Evolutionary conservation across 1,140 invertebrate genomes (phyloP), one percentile per base, ranked within the genome.

Genomic region (Psix sp.): DNA sequence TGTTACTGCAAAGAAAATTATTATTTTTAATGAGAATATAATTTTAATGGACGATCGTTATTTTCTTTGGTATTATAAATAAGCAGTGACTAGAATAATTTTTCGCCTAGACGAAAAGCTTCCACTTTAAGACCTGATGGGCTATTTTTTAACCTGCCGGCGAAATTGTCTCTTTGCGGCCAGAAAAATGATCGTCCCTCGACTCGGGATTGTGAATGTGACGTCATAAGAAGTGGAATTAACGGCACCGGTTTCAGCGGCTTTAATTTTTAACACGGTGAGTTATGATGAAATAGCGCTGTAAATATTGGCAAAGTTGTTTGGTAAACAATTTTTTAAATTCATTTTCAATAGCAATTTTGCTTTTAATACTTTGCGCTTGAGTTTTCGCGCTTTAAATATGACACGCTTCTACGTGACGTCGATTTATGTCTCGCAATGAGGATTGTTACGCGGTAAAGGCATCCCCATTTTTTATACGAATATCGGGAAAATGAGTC

Each of bases 401-500:
- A 24, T 3, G 3, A 4, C 21, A 24, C 21, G 21, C 3, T 24
- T 24, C 21, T 13, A 24, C 18, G 16, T 51, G 6, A n/a, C 26
- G 3, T 9, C 3, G 18, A 18, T 33, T 35, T 35, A 11, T 35
- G 33, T 13, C 2, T 5, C 5, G 15, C 38, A 33, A n/a, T 33
- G 26, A 17, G 33, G 14, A 14, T 33, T 33, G 11, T 43, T 20
- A 51, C 14, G 31, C 15, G 29, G 5, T 33, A 40, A 56, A 48
- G 29, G 29, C 13, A 36, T 16, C 24, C 20, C 10, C 13, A 48
- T 39, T 39, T 49, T 40, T 39, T 6, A n/a, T 17, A 46, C 14
- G 36, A 38, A 67, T 51, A 56, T 67, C 38, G 45, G 20, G 42
- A 48, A 54, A 66, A 54, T 29, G 49, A 57, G 38, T 51, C 20